Conservation (phyloP, 2,888 invertebrate species). For the Pollenia griseotomentosa region DNA sequence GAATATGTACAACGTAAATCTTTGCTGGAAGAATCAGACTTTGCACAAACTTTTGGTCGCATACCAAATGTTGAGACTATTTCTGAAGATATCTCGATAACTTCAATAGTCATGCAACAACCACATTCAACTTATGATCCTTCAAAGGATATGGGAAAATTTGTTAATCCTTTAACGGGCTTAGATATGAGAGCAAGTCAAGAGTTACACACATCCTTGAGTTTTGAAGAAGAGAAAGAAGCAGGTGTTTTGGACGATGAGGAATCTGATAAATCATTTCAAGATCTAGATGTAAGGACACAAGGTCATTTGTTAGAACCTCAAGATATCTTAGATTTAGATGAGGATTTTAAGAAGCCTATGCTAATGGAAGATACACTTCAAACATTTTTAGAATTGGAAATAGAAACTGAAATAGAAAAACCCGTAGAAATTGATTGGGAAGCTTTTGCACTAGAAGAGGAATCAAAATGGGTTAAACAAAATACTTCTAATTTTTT, state of each 20-base stretch:
- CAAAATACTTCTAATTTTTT: constrained; percentile 73
- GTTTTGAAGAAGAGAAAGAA: neutral
- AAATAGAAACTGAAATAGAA: neutral
- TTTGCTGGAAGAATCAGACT: constrained; percentile 55
- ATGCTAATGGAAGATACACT: constrained; percentile 33
- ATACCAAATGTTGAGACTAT: constrained; percentile 75
- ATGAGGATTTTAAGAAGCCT: constrained; percentile 18
- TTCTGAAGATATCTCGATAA: constrained; percentile 52
- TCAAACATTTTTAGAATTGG: constrained; percentile 66
- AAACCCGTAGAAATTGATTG: constrained; percentile 47
- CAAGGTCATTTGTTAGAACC: neutral
- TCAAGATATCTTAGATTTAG: constrained; percentile 9
- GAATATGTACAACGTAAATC: constrained; percentile 27
- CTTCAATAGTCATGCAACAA: neutral
- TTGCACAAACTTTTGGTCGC: constrained; percentile 74
- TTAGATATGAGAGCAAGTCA: neutral
- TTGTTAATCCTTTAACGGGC: constrained; percentile 74
- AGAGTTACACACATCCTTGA: neutral
- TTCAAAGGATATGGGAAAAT: constrained; percentile 61
- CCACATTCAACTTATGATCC: neutral
- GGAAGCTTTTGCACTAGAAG: constrained; percentile 30
- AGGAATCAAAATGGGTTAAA: constrained; percentile 15
- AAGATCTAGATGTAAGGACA: neutral
- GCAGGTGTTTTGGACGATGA: neutral
- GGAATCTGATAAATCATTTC: neutral